Evolutionary conservation across 2,113 vertebrate species (phyloP), one percentile per base, ranked within the genome.

Genomic region (Orientallactaga bullata): DNA sequence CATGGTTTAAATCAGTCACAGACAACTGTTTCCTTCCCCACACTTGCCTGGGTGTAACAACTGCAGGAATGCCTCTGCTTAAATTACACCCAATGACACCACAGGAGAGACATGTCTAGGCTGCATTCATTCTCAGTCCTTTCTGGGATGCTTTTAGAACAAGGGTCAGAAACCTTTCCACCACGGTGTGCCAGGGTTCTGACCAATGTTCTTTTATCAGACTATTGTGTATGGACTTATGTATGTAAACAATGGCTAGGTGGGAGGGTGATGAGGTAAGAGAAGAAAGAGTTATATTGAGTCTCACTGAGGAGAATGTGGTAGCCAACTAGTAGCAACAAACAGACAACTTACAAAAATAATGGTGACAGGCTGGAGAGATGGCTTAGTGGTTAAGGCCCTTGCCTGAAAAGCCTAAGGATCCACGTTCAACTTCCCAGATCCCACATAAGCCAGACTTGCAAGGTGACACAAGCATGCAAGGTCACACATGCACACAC

Each of bases 1-100:
- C 95, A 95, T 95, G 93, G 95, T 97, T 97, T 97, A 97, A 97
- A 97, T 97, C 96, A 96, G 97, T 97, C 97, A 97, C 97, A 97
- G 96, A 97, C 97, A 97, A 97, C 97, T 97, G 97, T 93, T 97
- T 96, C 95, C 95, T 97, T 97, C 96, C 92, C 93, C 94, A 96
- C 96, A 97, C 88, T 97, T 97, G 96, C 95, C 93, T 96, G 94
- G 91, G 93, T 96, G 92, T 96, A 97, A 97, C 97, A 97, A 97
- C 97, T 97, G 97, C 93, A 95, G 85, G 94, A 97, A 97, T 96
- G 94, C 94, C 80, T 95, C 96, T 94, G 93, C 96, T 97, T 97
- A 97, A 97, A 97, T 97, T 97, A 95, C 93, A 95, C 90, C 90
- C 90, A 88, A 78, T 95, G 93, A 97, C 94, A 97, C 85, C 95